Base-by-base conservation (phyloP, 2,888 invertebrate species). In the Tetrapedia diversipes region DNA sequence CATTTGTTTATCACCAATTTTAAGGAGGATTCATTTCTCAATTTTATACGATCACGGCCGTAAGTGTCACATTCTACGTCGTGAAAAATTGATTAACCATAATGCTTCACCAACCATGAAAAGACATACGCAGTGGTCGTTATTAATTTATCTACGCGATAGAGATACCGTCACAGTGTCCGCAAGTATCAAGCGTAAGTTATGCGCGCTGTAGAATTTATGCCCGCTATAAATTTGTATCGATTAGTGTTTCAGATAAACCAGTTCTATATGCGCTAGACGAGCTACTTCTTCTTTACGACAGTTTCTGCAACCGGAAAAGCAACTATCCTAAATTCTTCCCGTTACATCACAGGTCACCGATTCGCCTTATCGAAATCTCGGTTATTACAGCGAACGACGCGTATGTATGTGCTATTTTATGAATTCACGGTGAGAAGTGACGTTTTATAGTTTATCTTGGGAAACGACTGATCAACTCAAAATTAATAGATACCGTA, bases 341-440 rank as follows among this genome's bases (percentile, higher is more conserved):
- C 45, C 69, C 27, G 41, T 74, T 71, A 54, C 39, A 54, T 70
- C 64, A 54, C 59, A 59, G 64, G 34, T 54, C 60, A 37, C 39
- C 65, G 45, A 70, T 53, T 43, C 71, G 47, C 22, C 53, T 37
- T 32, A 37, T 45, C 65, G 64, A 51, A 43, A 22, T 29, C 41
- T 11, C 4, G 19, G 51, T 54, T n/a, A 53, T 60, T 56, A 54
- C 32, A 32, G 39, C 6, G n/a, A 45, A 16, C 45, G 29, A 72
- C n/a, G n/a, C n/a, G n/a, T n/a, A n/a, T n/a, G n/a, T 61, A 67
- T 57, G 34, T 49, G 32, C 32, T 4, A 63, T 61, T 56, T 37
- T 22, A 22, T 11, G 51, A 63, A 43, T 47, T 37, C 60, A 37
- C 37, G 19, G 10, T 10, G 19, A n/a, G 22, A 11, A 49, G 47